Evolutionary conservation across 1,140 invertebrate species (phyloP).

Genomic region (Danaus plexippus): DNA sequence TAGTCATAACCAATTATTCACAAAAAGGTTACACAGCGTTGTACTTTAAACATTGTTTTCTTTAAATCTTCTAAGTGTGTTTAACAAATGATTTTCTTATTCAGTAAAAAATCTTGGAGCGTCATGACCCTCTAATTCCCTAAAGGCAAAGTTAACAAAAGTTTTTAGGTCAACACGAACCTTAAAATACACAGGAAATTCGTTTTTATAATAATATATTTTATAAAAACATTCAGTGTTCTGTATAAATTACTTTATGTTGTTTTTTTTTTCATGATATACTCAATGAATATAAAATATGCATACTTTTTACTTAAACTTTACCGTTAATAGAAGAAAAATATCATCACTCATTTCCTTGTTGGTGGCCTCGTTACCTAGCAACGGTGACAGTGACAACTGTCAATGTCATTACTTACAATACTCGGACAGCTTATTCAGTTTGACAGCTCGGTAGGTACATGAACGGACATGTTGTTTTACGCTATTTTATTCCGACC

Average conservation of each 20-base stretch:
- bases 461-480: conserved; percentile 12
- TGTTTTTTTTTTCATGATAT: conserved; percentile 9
- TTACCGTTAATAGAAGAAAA: conserved; percentile 13
- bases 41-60: conserved; percentile 1
- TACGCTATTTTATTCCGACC: conserved; percentile 11
- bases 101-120: conserved; percentile 14
- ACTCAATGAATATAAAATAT: neutral
- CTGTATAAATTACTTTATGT: neutral
- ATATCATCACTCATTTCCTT: conserved; percentile 16
- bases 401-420: conserved; percentile 14
- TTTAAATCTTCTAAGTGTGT: conserved; percentile 5
- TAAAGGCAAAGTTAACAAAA: conserved; percentile 15
- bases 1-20: too few relatives aligned
- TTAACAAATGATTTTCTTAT: conserved; percentile 16
- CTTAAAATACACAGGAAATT: conserved; percentile 16
- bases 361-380: conserved; percentile 12
- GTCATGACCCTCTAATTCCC: conserved; percentile 21
- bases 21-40: neutral
- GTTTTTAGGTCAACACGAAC: conserved; percentile 21
- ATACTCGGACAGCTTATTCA: conserved; percentile 8
- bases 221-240: conserved; percentile 8
- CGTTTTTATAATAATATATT: conserved; percentile 19
- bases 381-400: conserved; percentile 15
- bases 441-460: conserved; percentile 7
- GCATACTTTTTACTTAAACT: neutral